Base-by-base conservation (phyloP, 2,888 invertebrate species). In the Camponotus fellah region DNA sequence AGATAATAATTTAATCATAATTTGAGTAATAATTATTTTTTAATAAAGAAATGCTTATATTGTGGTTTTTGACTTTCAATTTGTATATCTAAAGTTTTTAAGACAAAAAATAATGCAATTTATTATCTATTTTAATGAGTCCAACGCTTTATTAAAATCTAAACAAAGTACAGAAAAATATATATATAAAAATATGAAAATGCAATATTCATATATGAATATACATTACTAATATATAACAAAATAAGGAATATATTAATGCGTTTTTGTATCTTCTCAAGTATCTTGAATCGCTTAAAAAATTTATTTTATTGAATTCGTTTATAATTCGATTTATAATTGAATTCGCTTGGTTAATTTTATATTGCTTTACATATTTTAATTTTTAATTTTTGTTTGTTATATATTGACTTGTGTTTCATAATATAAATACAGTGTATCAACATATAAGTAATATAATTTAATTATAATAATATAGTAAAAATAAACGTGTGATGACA, bases 401-500 rank as follows among this genome's bases (percentile, higher is more conserved):
- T 4, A 8, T 10, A 26, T 40, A 56, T 6, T 49, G 17, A 49
- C 14, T 5, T 17, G 17, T 49, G 17, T 49, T 49, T 46, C 17
- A 49, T 49, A 49, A 49, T 8, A 49, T 49, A 49, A 49, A 49
- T 49, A 17, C 17, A 17, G 14, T 49, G 1, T 49, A 49, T 49
- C 6, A 49, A 49, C 2, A 53, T 6, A n/a, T n/a, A 17, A 4
- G 2, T 8, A 34, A 60, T 43, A 43, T 37, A 60, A 46, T 46
- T 79, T 58, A n/a, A 79, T 53, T 49, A n/a, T n/a, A n/a, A n/a
- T n/a, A 34, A 34, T 14, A 6, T 69, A 79, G 32, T 12, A 60
- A 14, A 79, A 46, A 69, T 79, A 79, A 69, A 79, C 17, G 34
- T 79, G 32, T 68, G 17, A 14, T 79, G 58, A 69, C 56, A 79